Conservation (phyloP, 2,113 vertebrate species). For the Craseonycteris thonglongyai region DNA sequence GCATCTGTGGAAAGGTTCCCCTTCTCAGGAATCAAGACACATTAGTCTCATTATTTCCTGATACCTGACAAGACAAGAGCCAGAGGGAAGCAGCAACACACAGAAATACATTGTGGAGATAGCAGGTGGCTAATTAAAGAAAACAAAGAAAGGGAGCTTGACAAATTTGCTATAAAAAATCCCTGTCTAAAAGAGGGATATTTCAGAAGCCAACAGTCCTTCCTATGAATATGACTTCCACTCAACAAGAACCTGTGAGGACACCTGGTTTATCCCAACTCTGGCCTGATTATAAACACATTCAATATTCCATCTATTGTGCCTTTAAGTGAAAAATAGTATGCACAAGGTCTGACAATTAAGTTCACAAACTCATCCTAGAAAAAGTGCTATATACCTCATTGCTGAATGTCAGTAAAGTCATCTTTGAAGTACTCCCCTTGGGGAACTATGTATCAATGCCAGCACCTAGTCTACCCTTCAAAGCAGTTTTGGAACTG, state of each 20-base stretch:
- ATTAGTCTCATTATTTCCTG: slow-evolving; percentile 66
- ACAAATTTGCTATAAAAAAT: background rate
- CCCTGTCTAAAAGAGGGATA: background rate
- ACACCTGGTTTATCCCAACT: fast-evolving
- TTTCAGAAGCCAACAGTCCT: background rate
- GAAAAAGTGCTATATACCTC: too few relatives aligned
- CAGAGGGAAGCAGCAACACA: slow-evolving; percentile 31
- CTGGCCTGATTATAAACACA: background rate
- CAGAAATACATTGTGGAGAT: slow-evolving; percentile 11
- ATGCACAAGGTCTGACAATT: background rate
- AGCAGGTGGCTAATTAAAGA: slow-evolving; percentile 20
- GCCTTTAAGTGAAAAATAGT: background rate
- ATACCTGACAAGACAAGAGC: slow-evolving; percentile 58
- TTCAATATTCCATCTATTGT: background rate
- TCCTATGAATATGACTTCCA: background rate
- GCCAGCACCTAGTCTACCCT: too few relatives aligned
- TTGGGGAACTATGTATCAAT: too few relatives aligned
- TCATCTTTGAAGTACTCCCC: too few relatives aligned
- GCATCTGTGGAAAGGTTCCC: slow-evolving; percentile 45
- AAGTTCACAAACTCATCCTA: too few relatives aligned
- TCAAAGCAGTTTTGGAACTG: too few relatives aligned
- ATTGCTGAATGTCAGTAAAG: too few relatives aligned
- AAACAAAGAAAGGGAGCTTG: background rate
- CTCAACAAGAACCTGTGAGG: background rate
- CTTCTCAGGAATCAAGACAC: slow-evolving; percentile 48